Evolutionary conservation across 2,113 vertebrate genomes (phyloP).

Genomic region (Pagrus major): DNA sequence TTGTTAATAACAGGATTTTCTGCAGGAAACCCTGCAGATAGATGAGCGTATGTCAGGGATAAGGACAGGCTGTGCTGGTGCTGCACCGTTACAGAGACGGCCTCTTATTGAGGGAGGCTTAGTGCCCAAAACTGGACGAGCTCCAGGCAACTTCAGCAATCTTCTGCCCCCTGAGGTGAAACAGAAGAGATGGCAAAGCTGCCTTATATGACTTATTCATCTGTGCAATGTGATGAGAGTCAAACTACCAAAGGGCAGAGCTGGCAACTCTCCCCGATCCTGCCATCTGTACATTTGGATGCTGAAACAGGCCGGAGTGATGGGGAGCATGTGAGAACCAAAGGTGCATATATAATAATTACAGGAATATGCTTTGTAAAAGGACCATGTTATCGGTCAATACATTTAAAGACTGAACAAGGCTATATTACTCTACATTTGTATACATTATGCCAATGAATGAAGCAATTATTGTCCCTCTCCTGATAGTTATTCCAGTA

Average conservation of each 20-base stretch:
- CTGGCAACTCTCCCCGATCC: constrained; percentile 54
- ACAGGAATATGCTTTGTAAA: constrained; percentile 3
- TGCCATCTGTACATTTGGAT: constrained; percentile 68
- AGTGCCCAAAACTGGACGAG: constrained; percentile 64
- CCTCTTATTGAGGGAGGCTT: constrained; percentile 31
- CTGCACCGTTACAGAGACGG: constrained; percentile 25
- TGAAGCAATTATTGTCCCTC: background rate
- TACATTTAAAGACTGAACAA: background rate
- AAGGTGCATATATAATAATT: constrained; percentile 18
- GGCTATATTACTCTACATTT: background rate
- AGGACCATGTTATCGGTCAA: background rate
- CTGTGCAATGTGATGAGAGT: constrained; percentile 61
- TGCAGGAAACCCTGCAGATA: constrained; percentile 27
- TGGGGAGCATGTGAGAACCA: constrained; percentile 21
- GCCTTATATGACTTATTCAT: constrained; percentile 73
- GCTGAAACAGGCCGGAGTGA: constrained; percentile 28
- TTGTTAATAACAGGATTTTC: constrained; percentile 34
- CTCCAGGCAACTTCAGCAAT: constrained; percentile 73
- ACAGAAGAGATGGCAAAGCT: constrained; percentile 51
- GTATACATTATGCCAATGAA: background rate
- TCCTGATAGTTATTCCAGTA: background rate
- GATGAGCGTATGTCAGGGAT: constrained; percentile 24
- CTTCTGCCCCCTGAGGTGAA: constrained; percentile 48
- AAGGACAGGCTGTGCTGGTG: constrained; percentile 3
- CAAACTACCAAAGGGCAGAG: constrained; percentile 59